Base-by-base conservation (phyloP, 2,888 invertebrate genomes). In the Timema podura region DNA sequence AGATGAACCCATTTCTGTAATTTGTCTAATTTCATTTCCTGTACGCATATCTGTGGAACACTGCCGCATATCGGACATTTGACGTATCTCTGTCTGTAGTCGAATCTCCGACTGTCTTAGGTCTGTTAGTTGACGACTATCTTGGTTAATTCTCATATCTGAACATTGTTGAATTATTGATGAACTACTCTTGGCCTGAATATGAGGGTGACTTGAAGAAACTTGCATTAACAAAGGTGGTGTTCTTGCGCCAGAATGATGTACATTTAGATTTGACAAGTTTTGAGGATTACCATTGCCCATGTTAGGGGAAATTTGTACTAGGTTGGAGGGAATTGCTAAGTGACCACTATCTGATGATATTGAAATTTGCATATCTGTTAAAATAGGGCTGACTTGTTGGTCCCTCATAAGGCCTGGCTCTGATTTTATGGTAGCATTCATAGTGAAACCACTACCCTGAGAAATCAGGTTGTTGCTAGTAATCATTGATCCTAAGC, bases 331-430 rank as follows among this genome's bases (percentile, higher is more conserved):
- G 30, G 30, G 30, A 30, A 30, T 30, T 30, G 30, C 30, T 30
- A 30, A 30, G 30, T 30, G 30, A 30, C 30, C 30, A 30, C 30
- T 30, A 30, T 30, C 30, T 30, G 30, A 30, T 30, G 30, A 30
- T 30, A 30, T 30, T 30, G 30, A 30, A 3, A 30, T 30, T 30
- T 1, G 30, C 30, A 30, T 30, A 30, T 30, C 30, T 30, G 30
- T 30, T 30, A 30, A 30, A 30, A 30, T 30, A 30, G 30, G 30
- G 30, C 30, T 30, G 30, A 30, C 30, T 30, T 30, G 30, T 73
- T 0, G 80, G 78, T 6, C 79, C 77, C 7, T 77, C 76, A 10
- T 71, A 74, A 48, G 77, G 10, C 70, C 71, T 49, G 72, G 70
- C 65, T 72, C 72, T 46, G 69, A 11, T 59, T 72, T 72, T 8